Conservation (phyloP, 2,888 invertebrate genomes). For the Noctua janthe region DNA sequence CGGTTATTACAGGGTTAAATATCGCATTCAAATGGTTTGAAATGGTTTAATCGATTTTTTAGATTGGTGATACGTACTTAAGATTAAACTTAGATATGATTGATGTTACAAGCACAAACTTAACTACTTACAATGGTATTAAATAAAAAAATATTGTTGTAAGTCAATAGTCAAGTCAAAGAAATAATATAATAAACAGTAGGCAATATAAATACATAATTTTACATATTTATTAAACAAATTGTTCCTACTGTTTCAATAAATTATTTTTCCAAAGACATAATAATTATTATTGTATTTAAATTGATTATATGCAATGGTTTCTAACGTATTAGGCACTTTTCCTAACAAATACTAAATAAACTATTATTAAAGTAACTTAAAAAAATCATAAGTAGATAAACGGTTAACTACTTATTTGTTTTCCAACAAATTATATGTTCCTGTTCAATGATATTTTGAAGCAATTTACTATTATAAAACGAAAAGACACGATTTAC, state of each 20-base stretch:
- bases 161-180: background rate
- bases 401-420: background rate
- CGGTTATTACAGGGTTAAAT: slow-evolving; percentile 57
- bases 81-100: background rate
- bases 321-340: background rate
- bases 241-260: background rate
- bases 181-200: background rate
- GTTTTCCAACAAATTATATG: background rate
- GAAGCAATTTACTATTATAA: background rate
- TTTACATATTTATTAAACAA: background rate
- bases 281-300: background rate
- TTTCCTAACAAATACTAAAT: background rate
- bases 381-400: background rate
- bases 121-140: too few relatives aligned
- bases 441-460: background rate
- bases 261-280: background rate
- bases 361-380: background rate
- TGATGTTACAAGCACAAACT: too few relatives aligned
- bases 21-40: slow-evolving; percentile 39
- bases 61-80: background rate
- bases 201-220: background rate
- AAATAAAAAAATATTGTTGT: too few relatives aligned
- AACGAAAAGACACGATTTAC: slow-evolving; percentile 14
- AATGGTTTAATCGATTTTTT: slow-evolving; percentile 6
- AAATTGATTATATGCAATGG: background rate